Conservation (phyloP, 2,113 vertebrate species). For the Hemiprocne comata region DNA sequence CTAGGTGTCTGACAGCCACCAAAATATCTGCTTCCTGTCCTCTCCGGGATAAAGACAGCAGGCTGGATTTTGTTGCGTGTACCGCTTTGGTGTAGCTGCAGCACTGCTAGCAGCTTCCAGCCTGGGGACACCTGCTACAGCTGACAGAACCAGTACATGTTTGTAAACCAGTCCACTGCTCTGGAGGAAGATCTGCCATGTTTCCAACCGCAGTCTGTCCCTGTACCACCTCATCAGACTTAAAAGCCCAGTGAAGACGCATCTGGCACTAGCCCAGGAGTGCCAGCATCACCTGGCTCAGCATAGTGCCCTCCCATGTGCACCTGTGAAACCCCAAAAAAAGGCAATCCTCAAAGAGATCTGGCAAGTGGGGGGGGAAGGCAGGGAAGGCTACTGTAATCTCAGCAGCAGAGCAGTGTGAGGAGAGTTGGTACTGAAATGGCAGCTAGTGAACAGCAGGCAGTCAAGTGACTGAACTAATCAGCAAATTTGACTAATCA, state of each 20-base stretch:
- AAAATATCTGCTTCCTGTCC: not conserved
- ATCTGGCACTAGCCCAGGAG: not conserved
- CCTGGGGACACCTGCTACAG: not conserved
- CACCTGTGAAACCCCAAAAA: not conserved
- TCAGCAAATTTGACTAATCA: not conserved
- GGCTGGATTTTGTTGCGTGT: not conserved
- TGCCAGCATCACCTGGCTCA: not conserved
- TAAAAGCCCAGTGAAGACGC: not conserved
- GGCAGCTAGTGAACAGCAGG: not conserved
- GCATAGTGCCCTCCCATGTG: not conserved
- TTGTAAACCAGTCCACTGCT: not conserved
- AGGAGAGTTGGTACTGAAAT: not conserved
- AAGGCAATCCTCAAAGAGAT: not conserved
- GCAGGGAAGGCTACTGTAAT: not conserved
- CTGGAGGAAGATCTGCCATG: not conserved
- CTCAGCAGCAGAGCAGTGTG: not conserved
- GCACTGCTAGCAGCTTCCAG: not conserved
- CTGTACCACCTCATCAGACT: not conserved
- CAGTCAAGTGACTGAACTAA: not conserved
- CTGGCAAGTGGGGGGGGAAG: not conserved
- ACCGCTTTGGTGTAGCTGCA: rapidly evolving
- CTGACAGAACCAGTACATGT: not conserved
- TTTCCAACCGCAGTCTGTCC: not conserved
- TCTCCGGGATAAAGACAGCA: not conserved
- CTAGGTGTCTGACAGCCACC: not conserved